Conservation (phyloP, 2,797 vertebrate species). For the Tachyglossus aculeatus region DNA sequence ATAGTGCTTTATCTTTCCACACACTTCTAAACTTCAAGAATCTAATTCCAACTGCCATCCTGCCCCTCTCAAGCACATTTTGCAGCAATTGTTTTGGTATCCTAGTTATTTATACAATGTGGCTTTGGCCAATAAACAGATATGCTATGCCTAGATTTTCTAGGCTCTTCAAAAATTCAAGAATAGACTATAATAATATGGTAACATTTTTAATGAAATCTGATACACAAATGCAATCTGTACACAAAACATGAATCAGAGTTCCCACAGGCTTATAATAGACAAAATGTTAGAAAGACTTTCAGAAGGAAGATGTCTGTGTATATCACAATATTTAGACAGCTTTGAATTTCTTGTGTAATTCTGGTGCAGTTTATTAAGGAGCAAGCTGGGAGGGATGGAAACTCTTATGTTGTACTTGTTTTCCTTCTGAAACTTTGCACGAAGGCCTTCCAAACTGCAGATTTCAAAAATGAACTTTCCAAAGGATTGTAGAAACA, state of each 20-base stretch:
- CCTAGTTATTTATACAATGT: slow-evolving; percentile 4
- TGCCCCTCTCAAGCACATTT: too few species aligned
- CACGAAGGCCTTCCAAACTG: slow-evolving; percentile 20
- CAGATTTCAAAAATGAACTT: not conserved
- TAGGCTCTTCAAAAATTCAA: slow-evolving; percentile 3
- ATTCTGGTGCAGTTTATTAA: slow-evolving; percentile 19
- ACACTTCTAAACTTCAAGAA: too few species aligned
- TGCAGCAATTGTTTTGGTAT: not conserved
- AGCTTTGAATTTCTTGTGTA: not conserved
- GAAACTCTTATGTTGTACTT: slow-evolving; percentile 23
- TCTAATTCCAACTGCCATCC: too few species aligned
- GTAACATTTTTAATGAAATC: slow-evolving; percentile 2
- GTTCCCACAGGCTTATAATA: not conserved
- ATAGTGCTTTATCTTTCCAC: too few species aligned
- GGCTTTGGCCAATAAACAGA: slow-evolving; percentile 7
- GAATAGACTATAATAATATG: not conserved
- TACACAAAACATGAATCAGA: not conserved
- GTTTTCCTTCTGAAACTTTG: slow-evolving; percentile 29
- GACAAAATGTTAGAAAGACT: not conserved
- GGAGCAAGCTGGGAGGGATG: slow-evolving; percentile 5
- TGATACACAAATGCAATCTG: not conserved
- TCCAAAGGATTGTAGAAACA: slow-evolving; percentile 28
- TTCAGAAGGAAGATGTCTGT: not conserved
- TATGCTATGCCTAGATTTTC: too few species aligned
- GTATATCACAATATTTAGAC: not conserved